phyloP scores from a whole-genome alignment of 2,888 invertebrate genomes.

The Oscheius onirici region DNA sequence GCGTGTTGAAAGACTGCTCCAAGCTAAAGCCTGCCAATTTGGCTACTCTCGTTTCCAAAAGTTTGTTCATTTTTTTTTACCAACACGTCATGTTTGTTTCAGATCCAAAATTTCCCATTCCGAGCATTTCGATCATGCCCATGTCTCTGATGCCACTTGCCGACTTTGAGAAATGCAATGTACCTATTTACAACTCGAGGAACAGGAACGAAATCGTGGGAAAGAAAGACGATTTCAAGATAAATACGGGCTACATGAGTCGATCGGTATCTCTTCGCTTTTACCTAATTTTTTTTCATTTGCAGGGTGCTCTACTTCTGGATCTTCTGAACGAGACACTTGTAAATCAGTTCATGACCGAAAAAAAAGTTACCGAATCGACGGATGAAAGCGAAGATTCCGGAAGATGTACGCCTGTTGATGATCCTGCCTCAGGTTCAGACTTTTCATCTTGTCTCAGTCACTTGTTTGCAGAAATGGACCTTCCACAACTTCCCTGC shows the following conservation, averaged over 20 bases:
- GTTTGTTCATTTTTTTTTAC: background rate
- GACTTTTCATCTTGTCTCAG: background rate
- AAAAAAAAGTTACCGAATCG: background rate
- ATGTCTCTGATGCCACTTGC: conserved; percentile 71
- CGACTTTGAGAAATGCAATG: conserved; percentile 72
- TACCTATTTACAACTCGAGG: conserved; percentile 69
- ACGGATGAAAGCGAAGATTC: conserved; percentile 12
- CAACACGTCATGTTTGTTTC: too few species aligned
- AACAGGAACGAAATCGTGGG: conserved; percentile 71
- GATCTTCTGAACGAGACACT: conserved; percentile 38
- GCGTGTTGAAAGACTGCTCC: conserved; percentile 9
- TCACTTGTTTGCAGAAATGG: background rate
- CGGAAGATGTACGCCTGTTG: conserved; percentile 14
- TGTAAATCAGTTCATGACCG: conserved; percentile 5
- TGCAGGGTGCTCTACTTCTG: conserved; percentile 37
- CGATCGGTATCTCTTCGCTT: conserved; percentile 30
- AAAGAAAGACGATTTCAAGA: conserved; percentile 73
- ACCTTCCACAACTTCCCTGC: background rate
- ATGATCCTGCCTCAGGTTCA: conserved; percentile 3
- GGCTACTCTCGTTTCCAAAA: conserved; percentile 9
- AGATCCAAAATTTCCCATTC: background rate
- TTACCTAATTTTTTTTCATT: conserved; percentile 11
- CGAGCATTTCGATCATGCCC: conserved; percentile 63
- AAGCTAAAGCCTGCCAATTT: conserved; percentile 6
- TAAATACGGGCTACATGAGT: conserved; percentile 70